These are phyloP conservation scores for Creontiades dilutus DNA, from an alignment of 2,888 invertebrate species.

Conservation along the genomic window DNA sequence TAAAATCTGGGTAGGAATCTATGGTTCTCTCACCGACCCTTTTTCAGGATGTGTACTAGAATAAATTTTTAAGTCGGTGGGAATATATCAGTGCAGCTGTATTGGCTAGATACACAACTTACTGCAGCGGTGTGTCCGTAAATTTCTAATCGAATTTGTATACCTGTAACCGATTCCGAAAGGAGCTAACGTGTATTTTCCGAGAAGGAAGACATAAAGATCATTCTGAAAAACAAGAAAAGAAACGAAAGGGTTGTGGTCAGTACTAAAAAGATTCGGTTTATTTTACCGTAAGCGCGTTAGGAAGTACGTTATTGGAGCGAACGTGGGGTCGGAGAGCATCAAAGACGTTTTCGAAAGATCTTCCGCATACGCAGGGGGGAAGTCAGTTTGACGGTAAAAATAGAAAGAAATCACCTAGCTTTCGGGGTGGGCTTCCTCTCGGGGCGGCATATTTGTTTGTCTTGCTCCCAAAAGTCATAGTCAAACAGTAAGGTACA, in stretches of 20 bases:
- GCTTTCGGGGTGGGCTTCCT: constrained; percentile 35
- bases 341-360: constrained; percentile 16
- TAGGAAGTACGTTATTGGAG: constrained; percentile 35
- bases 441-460: constrained; percentile 43
- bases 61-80: too few relatives aligned
- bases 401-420: constrained; percentile 39
- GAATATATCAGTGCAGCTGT: too few relatives aligned
- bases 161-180: background rate
- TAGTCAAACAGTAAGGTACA: constrained; percentile 55
- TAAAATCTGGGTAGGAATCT: too few relatives aligned
- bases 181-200: background rate
- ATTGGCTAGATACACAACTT: too few relatives aligned
- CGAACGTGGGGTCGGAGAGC: background rate
- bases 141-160: background rate
- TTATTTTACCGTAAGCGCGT: constrained; percentile 12
- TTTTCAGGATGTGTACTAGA: too few relatives aligned
- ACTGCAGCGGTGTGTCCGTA: too few relatives aligned
- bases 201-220: background rate
- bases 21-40: too few relatives aligned
- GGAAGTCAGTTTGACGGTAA: constrained; percentile 1
- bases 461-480: constrained; percentile 41
- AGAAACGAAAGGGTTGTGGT: constrained; percentile 9
- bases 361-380: constrained; percentile 36
- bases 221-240: background rate
- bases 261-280: background rate